Evolutionary conservation across 2,888 invertebrate genomes (phyloP).

Genomic region (Agonopterix arenella): DNA sequence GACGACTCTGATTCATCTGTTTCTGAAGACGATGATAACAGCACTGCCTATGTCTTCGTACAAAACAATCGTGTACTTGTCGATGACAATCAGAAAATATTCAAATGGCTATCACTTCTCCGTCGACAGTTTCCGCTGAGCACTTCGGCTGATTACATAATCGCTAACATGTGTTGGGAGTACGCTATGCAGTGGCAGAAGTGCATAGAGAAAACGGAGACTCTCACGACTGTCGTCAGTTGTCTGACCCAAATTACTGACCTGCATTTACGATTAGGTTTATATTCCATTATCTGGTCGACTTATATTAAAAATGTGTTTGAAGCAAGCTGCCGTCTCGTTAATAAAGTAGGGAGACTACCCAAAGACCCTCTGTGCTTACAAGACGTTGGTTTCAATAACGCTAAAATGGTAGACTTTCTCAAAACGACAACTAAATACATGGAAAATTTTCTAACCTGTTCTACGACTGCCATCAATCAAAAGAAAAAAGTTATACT

Average conservation of each 20-base stretch:
- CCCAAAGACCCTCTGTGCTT: constrained; percentile 90
- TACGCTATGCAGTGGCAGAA: constrained; percentile 92
- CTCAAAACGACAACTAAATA: constrained; percentile 63
- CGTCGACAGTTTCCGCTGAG: constrained; percentile 91
- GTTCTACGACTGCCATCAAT: constrained; percentile 47
- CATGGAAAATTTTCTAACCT: constrained; percentile 60
- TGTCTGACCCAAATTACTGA: constrained; percentile 82
- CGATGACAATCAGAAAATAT: constrained; percentile 67
- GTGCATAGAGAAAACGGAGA: constrained; percentile 79
- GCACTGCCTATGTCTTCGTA: constrained; percentile 41
- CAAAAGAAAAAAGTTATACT: constrained; percentile 57
- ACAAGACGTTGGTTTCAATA: constrained; percentile 85
- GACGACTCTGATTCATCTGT: background rate
- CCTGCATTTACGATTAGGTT: constrained; percentile 83
- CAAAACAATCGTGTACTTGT: constrained; percentile 50
- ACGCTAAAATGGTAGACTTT: constrained; percentile 75
- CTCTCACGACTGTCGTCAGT: constrained; percentile 82
- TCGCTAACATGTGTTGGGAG: constrained; percentile 95
- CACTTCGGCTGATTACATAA: constrained; percentile 84
- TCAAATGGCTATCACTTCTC: constrained; percentile 79
- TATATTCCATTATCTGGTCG: constrained; percentile 92
- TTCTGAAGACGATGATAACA: constrained; percentile 32
- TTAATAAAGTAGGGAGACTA: constrained; percentile 88
- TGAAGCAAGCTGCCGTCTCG: constrained; percentile 84
- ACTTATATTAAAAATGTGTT: constrained; percentile 90